Evolutionary conservation across 30 jellyfish, hydroid and myxozoan species (phyloP).

Genomic region (Pelagia noctiluca): DNA sequence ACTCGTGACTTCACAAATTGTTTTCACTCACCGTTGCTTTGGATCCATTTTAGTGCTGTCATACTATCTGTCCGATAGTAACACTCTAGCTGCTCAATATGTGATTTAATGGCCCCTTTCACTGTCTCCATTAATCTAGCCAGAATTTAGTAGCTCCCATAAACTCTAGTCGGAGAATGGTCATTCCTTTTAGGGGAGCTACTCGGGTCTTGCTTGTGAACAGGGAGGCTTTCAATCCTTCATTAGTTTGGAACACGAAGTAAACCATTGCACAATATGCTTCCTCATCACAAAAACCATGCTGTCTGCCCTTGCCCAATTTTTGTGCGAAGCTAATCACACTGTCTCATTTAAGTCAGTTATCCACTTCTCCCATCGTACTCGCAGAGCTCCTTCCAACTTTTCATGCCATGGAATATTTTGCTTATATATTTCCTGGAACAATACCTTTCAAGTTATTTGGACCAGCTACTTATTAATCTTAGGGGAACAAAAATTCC

Average conservation of each 20-base stretch:
- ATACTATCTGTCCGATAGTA: conserved; percentile 59
- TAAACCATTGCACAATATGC: conserved; percentile 43
- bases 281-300: conserved; percentile 19
- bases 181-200: conserved; percentile 41
- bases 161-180: conserved; percentile 47
- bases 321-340: too few relatives aligned
- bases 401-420: conserved; percentile 34
- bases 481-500: conserved; percentile 37
- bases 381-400: too few relatives aligned
- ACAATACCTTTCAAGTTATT: neutral
- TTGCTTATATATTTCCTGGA: conserved; percentile 12
- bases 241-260: conserved; percentile 1
- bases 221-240: conserved; percentile 3
- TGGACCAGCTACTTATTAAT: conserved; percentile 16
- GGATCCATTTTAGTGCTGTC: conserved; percentile 62
- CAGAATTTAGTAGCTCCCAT: conserved; percentile 34
- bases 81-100: neutral
- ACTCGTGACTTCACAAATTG: conserved; percentile 63
- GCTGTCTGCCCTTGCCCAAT: too few relatives aligned
- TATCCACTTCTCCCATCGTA: too few relatives aligned
- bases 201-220: conserved; percentile 36
- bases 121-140: conserved; percentile 42
- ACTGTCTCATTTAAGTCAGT: too few relatives aligned
- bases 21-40: conserved; percentile 26
- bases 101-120: conserved; percentile 17